These are phyloP conservation scores for Myanophis thanlyinensis DNA, from an alignment of 2,113 vertebrate species.

Conservation along the genomic window DNA sequence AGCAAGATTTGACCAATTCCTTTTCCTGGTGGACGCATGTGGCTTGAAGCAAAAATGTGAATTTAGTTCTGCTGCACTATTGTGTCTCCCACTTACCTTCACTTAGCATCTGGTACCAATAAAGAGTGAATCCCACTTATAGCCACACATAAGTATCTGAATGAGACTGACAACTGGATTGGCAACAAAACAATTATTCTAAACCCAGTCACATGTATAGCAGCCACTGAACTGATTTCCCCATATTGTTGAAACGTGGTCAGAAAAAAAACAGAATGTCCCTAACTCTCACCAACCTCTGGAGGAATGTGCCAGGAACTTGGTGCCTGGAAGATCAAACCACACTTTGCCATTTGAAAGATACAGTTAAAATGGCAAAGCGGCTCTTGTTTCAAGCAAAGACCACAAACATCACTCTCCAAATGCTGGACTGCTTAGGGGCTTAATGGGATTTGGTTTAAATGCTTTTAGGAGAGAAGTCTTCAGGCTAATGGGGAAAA, in stretches of 20 bases:
- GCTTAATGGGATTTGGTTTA: constrained; percentile 64
- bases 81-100: not conserved
- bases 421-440: constrained; percentile 55
- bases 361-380: constrained; percentile 51
- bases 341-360: constrained; percentile 45
- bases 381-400: constrained; percentile 48
- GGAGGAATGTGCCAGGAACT: not conserved
- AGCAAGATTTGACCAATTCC: not conserved
- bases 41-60: not conserved
- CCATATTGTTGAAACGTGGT: not conserved
- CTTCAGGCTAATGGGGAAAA: constrained; percentile 65
- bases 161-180: not conserved
- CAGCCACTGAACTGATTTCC: not conserved
- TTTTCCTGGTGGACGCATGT: not conserved
- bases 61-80: not conserved
- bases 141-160: not conserved
- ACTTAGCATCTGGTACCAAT: not conserved
- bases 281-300: not conserved
- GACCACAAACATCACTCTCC: constrained; percentile 58
- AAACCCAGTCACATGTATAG: not conserved
- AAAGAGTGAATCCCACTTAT: not conserved
- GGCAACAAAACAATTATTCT: not conserved
- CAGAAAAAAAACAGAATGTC: not conserved
- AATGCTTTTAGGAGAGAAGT: constrained; percentile 66
- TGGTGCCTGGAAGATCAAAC: constrained; percentile 36